Evolutionary conservation across 2,797 vertebrate species (phyloP).

Genomic region (Brotula barbata): DNA sequence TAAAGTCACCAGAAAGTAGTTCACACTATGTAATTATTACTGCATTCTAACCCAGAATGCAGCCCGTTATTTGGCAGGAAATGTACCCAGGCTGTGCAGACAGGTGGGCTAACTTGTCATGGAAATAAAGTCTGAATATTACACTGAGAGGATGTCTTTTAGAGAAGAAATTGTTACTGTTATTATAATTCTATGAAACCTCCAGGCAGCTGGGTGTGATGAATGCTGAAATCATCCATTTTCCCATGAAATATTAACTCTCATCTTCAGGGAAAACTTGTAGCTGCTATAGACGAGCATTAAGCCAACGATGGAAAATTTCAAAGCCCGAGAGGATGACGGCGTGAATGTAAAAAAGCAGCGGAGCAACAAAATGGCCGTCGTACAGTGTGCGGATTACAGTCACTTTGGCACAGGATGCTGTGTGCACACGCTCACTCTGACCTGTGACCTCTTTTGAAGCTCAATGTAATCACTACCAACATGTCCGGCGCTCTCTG

Average conservation of each 20-base stretch:
- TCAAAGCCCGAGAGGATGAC: constrained; percentile 16
- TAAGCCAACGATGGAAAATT: constrained; percentile 13
- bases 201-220: neutral
- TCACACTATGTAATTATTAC: neutral
- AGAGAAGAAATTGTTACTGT: no score
- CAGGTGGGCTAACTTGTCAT: no score
- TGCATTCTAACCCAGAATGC: neutral
- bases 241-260: constrained; percentile 2
- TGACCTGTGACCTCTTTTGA: constrained; percentile 60
- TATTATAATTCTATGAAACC: no score
- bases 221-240: constrained; percentile 11
- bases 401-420: constrained; percentile 34
- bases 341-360: constrained; percentile 28
- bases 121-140: no score
- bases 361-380: constrained; percentile 13
- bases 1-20: neutral
- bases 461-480: constrained; percentile 61
- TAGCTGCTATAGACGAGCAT: neutral
- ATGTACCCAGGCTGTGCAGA: no score
- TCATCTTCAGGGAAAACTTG: constrained; percentile 8
- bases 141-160: no score
- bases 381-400: constrained; percentile 29
- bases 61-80: no score
- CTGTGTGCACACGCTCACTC: constrained; percentile 32
- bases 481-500: constrained; percentile 61